Conservation (phyloP, 2,113 vertebrate species). For the Tichodroma muraria region DNA sequence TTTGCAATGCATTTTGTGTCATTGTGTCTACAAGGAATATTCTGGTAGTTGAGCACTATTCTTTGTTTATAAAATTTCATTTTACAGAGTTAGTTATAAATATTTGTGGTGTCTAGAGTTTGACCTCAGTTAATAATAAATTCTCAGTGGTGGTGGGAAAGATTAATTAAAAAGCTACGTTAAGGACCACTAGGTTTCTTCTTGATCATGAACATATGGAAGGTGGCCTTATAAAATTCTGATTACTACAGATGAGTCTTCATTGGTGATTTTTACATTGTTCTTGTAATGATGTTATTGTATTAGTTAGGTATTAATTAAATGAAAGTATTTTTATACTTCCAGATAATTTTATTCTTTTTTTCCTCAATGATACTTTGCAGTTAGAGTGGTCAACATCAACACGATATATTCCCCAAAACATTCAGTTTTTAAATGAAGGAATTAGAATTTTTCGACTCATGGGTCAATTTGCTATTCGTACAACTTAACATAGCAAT, state of each 20-base stretch:
- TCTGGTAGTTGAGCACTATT: neutral
- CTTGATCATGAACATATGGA: neutral
- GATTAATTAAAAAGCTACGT: neutral
- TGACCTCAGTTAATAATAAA: neutral
- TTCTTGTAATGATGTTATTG: neutral
- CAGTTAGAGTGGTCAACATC: neutral
- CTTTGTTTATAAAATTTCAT: neutral
- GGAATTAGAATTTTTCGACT: neutral
- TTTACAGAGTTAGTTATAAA: neutral
- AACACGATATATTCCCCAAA: neutral
- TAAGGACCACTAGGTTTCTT: neutral
- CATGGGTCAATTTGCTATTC: rapidly evolving
- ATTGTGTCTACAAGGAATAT: neutral
- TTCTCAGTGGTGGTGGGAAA: neutral
- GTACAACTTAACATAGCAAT: neutral
- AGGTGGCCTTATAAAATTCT: neutral
- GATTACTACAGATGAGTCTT: neutral
- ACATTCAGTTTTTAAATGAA: neutral
- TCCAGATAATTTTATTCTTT: neutral
- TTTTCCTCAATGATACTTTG: neutral
- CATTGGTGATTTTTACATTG: neutral
- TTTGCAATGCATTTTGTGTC: neutral
- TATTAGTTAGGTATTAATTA: neutral
- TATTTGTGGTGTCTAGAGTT: neutral
- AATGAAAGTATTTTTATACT: neutral